phyloP scores from a whole-genome alignment of 2,888 invertebrate species.

The Trachelus iudaicus region DNA sequence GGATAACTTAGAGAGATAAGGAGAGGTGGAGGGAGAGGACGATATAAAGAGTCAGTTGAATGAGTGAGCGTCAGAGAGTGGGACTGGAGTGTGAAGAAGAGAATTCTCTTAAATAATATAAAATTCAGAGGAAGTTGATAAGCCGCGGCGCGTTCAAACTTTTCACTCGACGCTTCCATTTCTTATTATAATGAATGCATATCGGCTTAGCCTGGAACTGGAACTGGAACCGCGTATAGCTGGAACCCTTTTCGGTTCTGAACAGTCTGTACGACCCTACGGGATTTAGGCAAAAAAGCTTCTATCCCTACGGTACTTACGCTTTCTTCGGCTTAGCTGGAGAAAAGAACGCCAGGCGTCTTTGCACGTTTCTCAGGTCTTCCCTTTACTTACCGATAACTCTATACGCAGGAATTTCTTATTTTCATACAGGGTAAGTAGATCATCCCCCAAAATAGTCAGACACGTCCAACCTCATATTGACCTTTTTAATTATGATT shows the following conservation, averaged over 20 bases:
- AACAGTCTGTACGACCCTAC: slow-evolving; percentile 31
- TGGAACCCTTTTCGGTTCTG: slow-evolving; percentile 54
- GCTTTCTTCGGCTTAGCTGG: slow-evolving; percentile 5
- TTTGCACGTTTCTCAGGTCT: slow-evolving; percentile 7
- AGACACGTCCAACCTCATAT: neutral
- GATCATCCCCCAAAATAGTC: neutral
- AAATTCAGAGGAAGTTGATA: slow-evolving; percentile 64
- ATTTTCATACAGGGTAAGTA: neutral
- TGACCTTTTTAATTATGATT: neutral
- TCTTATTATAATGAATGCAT: slow-evolving; percentile 65
- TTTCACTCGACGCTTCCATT: slow-evolving; percentile 54
- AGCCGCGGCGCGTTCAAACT: slow-evolving; percentile 49
- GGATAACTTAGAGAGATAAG: slow-evolving; percentile 15
- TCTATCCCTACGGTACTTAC: neutral
- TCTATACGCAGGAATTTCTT: neutral
- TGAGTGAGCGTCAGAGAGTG: slow-evolving; percentile 13
- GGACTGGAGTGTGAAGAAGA: slow-evolving; percentile 25
- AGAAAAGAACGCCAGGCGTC: slow-evolving; percentile 23
- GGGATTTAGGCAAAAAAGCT: slow-evolving; percentile 34
- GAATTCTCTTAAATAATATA: slow-evolving; percentile 63
- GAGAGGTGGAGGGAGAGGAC: slow-evolving; percentile 10
- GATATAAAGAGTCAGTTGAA: neutral
- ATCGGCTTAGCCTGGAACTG: slow-evolving; percentile 61
- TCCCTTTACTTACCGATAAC: neutral
- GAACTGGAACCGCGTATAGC: slow-evolving; percentile 35